phyloP scores from a whole-genome alignment of 2,888 invertebrate species.

The Sicus ferrugineus region DNA sequence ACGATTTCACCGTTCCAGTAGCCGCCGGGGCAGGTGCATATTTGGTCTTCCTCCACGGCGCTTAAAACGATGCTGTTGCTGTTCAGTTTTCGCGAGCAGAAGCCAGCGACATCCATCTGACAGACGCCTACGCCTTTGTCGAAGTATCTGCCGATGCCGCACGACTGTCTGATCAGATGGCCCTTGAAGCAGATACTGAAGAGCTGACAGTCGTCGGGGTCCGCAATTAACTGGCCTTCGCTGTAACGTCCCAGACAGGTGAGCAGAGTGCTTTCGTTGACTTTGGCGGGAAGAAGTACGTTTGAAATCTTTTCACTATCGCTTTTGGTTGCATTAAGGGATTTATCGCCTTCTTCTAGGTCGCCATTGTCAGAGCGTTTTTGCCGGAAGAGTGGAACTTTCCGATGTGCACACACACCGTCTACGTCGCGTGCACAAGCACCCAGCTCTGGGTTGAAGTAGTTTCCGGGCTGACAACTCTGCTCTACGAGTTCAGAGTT shows the following conservation, averaged over 20 bases:
- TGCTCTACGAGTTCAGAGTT: constrained; percentile 45
- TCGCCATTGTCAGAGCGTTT: not conserved
- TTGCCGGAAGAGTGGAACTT: no score
- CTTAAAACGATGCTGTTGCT: not conserved
- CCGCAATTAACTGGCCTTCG: constrained; percentile 35
- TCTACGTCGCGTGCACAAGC: constrained; percentile 38
- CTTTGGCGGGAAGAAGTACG: not conserved
- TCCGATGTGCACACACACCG: constrained; percentile 37
- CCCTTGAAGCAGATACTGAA: constrained; percentile 35
- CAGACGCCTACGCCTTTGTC: constrained; percentile 41
- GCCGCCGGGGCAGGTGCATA: constrained; percentile 43
- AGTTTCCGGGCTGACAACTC: constrained; percentile 50
- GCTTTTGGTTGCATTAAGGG: not conserved
- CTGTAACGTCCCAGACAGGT: constrained; percentile 21
- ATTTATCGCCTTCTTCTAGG: not conserved
- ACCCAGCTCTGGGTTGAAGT: constrained; percentile 40
- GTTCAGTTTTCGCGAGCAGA: not conserved
- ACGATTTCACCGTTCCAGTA: constrained; percentile 45
- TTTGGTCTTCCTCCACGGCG: not conserved
- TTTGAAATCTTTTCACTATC: not conserved
- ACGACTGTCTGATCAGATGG: constrained; percentile 18
- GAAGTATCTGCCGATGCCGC: constrained; percentile 27
- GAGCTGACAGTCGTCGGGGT: constrained; percentile 32
- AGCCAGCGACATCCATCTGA: constrained; percentile 36
- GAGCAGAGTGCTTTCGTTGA: not conserved